phyloP scores from a whole-genome alignment of 2,797 vertebrate species.

The Semaprochilodus insignis region DNA sequence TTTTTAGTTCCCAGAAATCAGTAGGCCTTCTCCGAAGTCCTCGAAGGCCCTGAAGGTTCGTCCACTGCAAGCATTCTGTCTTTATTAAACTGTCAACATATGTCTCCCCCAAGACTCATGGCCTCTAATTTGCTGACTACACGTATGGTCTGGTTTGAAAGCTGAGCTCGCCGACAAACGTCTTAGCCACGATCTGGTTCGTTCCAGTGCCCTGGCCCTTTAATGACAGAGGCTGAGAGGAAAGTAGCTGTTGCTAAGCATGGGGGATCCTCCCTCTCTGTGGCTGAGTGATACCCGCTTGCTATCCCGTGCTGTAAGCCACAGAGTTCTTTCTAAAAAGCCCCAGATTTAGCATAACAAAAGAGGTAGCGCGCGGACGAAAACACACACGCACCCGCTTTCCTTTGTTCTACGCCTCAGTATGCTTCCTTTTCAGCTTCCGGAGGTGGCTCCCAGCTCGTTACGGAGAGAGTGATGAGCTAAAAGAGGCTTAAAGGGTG shows the following conservation, averaged over 20 bases:
- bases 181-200: not conserved
- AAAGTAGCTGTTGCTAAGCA: not conserved
- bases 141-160: constrained; percentile 55
- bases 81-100: constrained; percentile 59
- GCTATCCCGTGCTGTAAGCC: not conserved
- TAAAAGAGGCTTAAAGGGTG: constrained; percentile 37
- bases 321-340: not conserved
- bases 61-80: constrained; percentile 39
- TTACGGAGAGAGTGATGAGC: constrained; percentile 28
- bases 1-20: no score
- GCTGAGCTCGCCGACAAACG: not conserved
- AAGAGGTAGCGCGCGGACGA: constrained; percentile 9
- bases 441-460: constrained; percentile 26
- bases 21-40: no score
- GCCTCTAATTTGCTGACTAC: constrained; percentile 67
- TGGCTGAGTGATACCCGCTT: not conserved
- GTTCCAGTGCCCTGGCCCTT: not conserved
- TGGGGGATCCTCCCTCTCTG: not conserved
- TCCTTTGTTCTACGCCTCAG: constrained; percentile 8
- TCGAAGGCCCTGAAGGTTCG: no score
- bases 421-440: constrained; percentile 13
- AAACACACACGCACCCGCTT: not conserved
- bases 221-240: not conserved
- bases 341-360: constrained; percentile 20
- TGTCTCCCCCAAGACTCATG: constrained; percentile 47